Evolutionary conservation across 2,888 invertebrate genomes (phyloP), one percentile per base, ranked within the genome.

Genomic region (Polia nebulosa): DNA sequence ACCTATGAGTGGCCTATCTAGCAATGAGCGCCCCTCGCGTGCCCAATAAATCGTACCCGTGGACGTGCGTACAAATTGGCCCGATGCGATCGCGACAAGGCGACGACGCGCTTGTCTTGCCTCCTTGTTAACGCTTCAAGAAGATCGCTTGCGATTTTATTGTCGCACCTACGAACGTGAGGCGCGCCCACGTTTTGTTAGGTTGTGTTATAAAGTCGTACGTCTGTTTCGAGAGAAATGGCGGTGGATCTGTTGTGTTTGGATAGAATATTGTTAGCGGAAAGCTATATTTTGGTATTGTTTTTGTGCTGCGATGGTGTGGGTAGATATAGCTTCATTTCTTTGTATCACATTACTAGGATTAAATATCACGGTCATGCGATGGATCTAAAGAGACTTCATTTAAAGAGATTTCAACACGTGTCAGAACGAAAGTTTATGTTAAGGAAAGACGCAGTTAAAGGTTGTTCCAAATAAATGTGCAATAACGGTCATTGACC

Each of bases 61-160:
- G 65, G 94, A 94, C 94, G 91, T 90, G 90, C 90, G 93, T 91
- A 94, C 95, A 95, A 95, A 95, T 95, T 95, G 95, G 93, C 91
- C 83, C 86, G 88, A 91, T 94, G 91, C 89, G 84, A 84, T 82
- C 84, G 80, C 78, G 76, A 83, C 82, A 79, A 79, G 77, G 69
- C 82, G 81, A 80, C 82, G 81, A 74, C 86, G 85, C 89, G 85
- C 82, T 89, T 87, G 90, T 91, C 90, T 89, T 78, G 83, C 82
- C 79, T 86, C 87, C 93, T 93, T 93, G 94, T 94, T 93, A 92
- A 90, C 91, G 91, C 89, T 82, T 78, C 79, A 74, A 80, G 73
- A 79, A 89, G 87, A 87, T 88, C 85, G 85, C 82, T 64, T 80
- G 88, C 89, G 91, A 91, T 91, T 87, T 87, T 87, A 84, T 85